phyloP scores from a whole-genome alignment of 2,797 vertebrate species.

The Pyrrhura leucotis region DNA sequence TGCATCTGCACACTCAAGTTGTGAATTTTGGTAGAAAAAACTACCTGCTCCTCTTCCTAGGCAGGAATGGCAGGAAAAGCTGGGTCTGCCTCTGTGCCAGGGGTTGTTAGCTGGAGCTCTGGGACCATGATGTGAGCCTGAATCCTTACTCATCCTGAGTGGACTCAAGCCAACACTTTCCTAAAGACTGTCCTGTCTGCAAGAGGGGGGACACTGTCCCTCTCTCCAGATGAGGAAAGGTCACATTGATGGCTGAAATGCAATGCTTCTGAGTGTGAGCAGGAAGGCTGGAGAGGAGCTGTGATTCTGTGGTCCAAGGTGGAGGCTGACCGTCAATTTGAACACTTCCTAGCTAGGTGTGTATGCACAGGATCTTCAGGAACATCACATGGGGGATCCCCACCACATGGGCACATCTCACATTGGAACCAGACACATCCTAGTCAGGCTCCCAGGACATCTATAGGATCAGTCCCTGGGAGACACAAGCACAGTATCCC shows the following conservation, averaged over 20 bases:
- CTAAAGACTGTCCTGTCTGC: background rate
- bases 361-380: background rate
- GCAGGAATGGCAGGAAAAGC: background rate
- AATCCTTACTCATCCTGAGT: background rate
- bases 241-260: background rate
- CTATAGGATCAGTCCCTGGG: rapidly evolving
- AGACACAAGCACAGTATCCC: background rate
- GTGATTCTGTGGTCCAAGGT: background rate
- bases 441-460: background rate
- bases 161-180: background rate
- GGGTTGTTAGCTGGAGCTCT: background rate
- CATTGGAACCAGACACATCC: background rate
- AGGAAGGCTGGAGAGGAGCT: background rate
- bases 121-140: rapidly evolving
- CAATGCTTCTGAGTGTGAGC: rapidly evolving
- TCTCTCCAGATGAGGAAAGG: background rate
- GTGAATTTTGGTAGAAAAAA: background rate
- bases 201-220: background rate
- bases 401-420: rapidly evolving
- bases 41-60: background rate
- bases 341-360: background rate
- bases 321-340: background rate
- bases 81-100: background rate
- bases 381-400: rapidly evolving
- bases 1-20: background rate